Base-by-base conservation (phyloP, 2,888 invertebrate genomes). In the Athripsodes cinereus region DNA sequence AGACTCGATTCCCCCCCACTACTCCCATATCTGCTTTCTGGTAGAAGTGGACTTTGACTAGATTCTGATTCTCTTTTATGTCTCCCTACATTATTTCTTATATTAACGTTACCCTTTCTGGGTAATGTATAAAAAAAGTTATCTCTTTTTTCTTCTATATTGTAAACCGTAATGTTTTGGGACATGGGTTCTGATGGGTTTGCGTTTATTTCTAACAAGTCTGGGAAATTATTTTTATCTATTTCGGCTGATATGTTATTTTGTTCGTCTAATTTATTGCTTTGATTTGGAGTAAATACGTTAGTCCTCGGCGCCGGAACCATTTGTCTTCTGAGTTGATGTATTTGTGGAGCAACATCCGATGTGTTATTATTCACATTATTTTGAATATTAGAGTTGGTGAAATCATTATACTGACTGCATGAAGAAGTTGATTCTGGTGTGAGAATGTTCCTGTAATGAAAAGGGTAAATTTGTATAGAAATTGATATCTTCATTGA, bases 1-100 rank as follows among this genome's bases (percentile, higher is more conserved):
- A 74, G 78, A 58, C 79, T 78, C 31, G 83, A 84, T 67, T 86
- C 86, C 1, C 84, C 85, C 20, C 85, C 86, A 61, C 87, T 87
- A 69, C 88, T 87, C 62, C 86, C 85, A 66, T 87, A 84, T 63
- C 86, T 79, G 69, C 87, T 88, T 66, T 84, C 85, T 13, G 81
- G 76, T 60, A 90, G 74, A 58, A 90, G 74, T 1, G 88, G 88
- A 56, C 88, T 87, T 66, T 89, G 87, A 66, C 89, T 89, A 13
- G 55, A 53, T 66, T 88, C 88, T 21, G 85, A 80, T 16, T 72
- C 71, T 63, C 69, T 70, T 52, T 72, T 73, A 51, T 72, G 72
- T 51, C 62, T 62, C 19, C 48, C 58, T 35, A 60, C 61, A 26
- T 53, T 52, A 47, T 59, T 62, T 51, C 56, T 60, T 50, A 58